Base-by-base conservation (phyloP, 2,888 invertebrate genomes). In the Epistrophella euchroma region DNA sequence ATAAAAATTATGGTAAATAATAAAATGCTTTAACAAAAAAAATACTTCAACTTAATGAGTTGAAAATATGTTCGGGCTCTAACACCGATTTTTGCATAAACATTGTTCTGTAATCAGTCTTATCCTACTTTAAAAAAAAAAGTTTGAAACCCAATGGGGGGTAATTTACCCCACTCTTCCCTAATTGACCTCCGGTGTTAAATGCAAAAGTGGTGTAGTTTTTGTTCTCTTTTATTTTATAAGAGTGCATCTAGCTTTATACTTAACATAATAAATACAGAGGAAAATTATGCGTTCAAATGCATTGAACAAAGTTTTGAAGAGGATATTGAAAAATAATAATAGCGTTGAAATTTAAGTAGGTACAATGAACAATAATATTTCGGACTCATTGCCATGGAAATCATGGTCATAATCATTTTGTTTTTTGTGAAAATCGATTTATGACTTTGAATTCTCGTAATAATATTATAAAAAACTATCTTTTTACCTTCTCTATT, bases 281-380 rank as follows among this genome's bases (percentile, higher is more conserved):
- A 32, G 15, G 1, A 62, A 43, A 60, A 25, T n/a, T 4, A 25
- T 19, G 58, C 15, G n/a, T 60, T 37, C 15, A 37, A 60, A 43
- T 43, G 40, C 40, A 60, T 25, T n/a, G n/a, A 60, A 62, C 17
- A 28, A 62, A 43, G 4, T 62, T 43, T 62, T 62, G n/a, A 62
- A 62, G 62, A n/a, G 62, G 28, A 28, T 17, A n/a, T 62, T 62
- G n/a, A 19, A 28, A 43, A 62, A 17, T 17, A 10, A n/a, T n/a
- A 60, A 40, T 9, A 22, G 15, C 56, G 35, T 37, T 37, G 6
- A 62, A 62, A 43, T 43, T 62, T 28, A 43, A 62, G 32, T 25
- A 43, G 10, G 35, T 5, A 15, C n/a, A 17, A 43, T 28, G 17
- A 62, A 28, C 10, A 40, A 62, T n/a, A 37, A 56, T 62, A 62